These are phyloP conservation scores for Labeo catla DNA, from an alignment of 2,113 vertebrate species.

Conservation along the genomic window DNA sequence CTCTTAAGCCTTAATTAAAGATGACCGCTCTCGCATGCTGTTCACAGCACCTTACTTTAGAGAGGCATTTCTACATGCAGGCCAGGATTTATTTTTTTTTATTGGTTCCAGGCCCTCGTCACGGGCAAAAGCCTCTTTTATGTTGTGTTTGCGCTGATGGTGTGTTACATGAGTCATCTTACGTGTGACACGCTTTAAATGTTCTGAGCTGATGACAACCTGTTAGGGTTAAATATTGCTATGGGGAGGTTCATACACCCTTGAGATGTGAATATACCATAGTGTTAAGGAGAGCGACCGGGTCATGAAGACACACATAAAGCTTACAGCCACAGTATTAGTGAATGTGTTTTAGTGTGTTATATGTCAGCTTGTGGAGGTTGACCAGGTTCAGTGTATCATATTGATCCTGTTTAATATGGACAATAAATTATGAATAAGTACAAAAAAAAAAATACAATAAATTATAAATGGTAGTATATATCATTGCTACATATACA, in stretches of 20 bases:
- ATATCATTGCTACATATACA: no score
- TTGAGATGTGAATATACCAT: neutral
- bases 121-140: slow-evolving; percentile 27
- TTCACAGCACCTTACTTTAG: slow-evolving; percentile 26
- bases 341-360: neutral
- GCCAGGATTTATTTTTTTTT: slow-evolving; percentile 1
- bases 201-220: slow-evolving; percentile 25
- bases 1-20: slow-evolving; percentile 8
- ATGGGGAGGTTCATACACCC: slow-evolving; percentile 16
- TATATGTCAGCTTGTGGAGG: neutral
- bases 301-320: slow-evolving; percentile 3
- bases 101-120: slow-evolving; percentile 16
- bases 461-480: neutral
- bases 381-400: neutral
- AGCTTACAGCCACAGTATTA: neutral
- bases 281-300: slow-evolving; percentile 12
- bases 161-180: slow-evolving; percentile 6
- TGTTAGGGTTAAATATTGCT: slow-evolving; percentile 28
- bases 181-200: slow-evolving; percentile 11
- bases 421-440: no score
- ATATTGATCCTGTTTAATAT: neutral
- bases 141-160: slow-evolving; percentile 22
- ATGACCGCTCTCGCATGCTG: slow-evolving; percentile 6
- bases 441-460: neutral
- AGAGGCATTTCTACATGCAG: slow-evolving; percentile 7